Conservation (phyloP, 2,113 vertebrate genomes). For the Daubentonia madagascariensis region DNA sequence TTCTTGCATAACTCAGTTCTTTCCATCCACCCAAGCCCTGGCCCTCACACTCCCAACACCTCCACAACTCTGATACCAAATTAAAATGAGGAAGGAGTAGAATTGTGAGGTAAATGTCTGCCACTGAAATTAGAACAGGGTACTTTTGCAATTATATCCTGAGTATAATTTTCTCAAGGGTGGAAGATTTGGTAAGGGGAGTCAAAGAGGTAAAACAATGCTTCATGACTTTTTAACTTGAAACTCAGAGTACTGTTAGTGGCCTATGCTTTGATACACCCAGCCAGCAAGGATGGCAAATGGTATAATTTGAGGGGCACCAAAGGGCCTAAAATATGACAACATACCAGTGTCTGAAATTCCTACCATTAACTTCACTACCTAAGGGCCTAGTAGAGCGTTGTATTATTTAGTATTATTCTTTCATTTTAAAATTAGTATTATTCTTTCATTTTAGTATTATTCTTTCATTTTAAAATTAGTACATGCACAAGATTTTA, state of each 20-base stretch:
- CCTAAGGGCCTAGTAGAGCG: background rate
- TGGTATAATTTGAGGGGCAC: background rate
- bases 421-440: background rate
- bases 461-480: background rate
- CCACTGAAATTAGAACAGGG: background rate
- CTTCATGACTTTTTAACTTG: background rate
- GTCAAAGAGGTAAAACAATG: background rate
- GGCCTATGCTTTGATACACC: background rate
- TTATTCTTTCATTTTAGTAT: background rate
- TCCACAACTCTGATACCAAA: background rate
- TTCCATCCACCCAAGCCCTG: background rate
- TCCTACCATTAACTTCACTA: background rate
- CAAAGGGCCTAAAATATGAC: background rate
- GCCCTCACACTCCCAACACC: background rate
- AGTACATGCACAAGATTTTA: background rate
- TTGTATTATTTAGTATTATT: background rate
- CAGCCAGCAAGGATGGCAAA: background rate
- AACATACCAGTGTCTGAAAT: background rate
- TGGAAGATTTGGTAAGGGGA: background rate
- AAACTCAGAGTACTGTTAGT: background rate
- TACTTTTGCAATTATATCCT: background rate
- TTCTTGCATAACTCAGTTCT: background rate
- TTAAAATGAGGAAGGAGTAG: background rate
- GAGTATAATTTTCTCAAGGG: constrained; percentile 1
- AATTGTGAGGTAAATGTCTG: background rate